Conservation (phyloP, 1,140 invertebrate genomes). For the Pectinophora gossypiella region DNA sequence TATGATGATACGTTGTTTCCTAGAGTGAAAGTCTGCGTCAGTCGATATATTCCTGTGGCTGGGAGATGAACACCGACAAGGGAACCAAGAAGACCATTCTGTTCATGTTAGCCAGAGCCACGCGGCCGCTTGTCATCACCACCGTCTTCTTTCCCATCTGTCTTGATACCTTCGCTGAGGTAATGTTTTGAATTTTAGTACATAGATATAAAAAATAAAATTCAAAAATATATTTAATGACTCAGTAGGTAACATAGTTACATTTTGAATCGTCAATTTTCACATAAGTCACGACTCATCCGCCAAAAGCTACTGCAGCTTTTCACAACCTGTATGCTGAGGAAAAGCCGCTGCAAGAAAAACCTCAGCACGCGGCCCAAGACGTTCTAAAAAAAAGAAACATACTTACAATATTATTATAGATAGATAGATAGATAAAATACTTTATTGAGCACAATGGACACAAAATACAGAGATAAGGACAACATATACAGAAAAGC, state of each 20-base stretch:
- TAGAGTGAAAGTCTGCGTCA: conserved; percentile 37
- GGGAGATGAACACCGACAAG: conserved; percentile 32
- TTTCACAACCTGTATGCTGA: too few relatives aligned
- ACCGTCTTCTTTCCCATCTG: conserved; percentile 42
- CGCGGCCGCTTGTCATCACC: conserved; percentile 27
- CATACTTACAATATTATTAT: too few relatives aligned
- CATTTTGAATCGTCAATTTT: too few relatives aligned
- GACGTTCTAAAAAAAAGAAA: neutral
- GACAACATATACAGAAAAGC: too few relatives aligned
- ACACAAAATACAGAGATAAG: too few relatives aligned
- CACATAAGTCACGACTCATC: too few relatives aligned
- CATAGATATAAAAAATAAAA: neutral
- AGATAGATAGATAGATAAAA: too few relatives aligned
- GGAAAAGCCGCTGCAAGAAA: too few relatives aligned
- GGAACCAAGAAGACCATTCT: conserved; percentile 31
- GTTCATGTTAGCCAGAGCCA: conserved; percentile 39
- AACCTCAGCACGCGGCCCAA: too few relatives aligned
- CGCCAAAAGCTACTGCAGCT: too few relatives aligned
- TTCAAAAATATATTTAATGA: neutral
- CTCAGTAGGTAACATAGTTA: too few relatives aligned
- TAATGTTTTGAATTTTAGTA: conserved; percentile 11
- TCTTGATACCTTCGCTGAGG: conserved; percentile 45
- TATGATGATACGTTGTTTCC: conserved; percentile 3
- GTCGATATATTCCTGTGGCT: conserved; percentile 43
- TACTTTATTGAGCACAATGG: too few relatives aligned